Evolutionary conservation across 1,140 invertebrate genomes (phyloP).

Genomic region (Triops cancriformis): DNA sequence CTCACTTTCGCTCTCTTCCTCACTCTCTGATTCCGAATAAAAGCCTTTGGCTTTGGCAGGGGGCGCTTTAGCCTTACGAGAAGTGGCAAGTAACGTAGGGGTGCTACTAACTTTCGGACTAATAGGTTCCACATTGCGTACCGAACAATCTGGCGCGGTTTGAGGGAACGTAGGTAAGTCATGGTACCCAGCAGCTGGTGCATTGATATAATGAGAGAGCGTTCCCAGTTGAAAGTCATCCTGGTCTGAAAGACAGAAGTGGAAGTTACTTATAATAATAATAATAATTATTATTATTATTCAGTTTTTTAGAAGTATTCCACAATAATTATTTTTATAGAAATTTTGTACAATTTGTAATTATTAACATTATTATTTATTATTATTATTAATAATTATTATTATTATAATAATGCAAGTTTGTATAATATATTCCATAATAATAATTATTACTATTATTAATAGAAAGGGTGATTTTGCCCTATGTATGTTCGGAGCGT

Average conservation of each 20-base stretch:
- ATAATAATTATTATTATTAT: too few relatives aligned
- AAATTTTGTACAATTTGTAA: too few relatives aligned
- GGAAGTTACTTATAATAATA: not conserved
- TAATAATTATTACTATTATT: too few relatives aligned
- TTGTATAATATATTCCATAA: too few relatives aligned
- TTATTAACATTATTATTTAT: too few relatives aligned
- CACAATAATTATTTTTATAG: too few relatives aligned
- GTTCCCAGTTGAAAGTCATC: conserved; percentile 89
- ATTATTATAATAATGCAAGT: too few relatives aligned
- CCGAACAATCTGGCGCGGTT: conserved; percentile 60
- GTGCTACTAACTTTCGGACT: conserved; percentile 25
- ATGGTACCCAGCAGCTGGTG: conserved; percentile 73
- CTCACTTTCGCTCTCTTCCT: not conserved
- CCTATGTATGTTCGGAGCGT: not conserved
- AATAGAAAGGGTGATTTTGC: not conserved
- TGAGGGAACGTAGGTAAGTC: conserved; percentile 79
- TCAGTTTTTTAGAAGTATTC: too few relatives aligned
- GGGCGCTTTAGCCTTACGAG: not conserved
- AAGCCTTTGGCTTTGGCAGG: not conserved
- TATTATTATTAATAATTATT: too few relatives aligned
- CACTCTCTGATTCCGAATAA: not conserved
- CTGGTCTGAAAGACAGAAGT: conserved; percentile 48
- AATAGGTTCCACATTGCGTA: conserved; percentile 63
- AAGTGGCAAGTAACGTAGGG: not conserved
- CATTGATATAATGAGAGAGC: conserved; percentile 88